These are phyloP conservation scores for Nothocercus julius DNA, from an alignment of 2,113 vertebrate species.

Conservation along the genomic window DNA sequence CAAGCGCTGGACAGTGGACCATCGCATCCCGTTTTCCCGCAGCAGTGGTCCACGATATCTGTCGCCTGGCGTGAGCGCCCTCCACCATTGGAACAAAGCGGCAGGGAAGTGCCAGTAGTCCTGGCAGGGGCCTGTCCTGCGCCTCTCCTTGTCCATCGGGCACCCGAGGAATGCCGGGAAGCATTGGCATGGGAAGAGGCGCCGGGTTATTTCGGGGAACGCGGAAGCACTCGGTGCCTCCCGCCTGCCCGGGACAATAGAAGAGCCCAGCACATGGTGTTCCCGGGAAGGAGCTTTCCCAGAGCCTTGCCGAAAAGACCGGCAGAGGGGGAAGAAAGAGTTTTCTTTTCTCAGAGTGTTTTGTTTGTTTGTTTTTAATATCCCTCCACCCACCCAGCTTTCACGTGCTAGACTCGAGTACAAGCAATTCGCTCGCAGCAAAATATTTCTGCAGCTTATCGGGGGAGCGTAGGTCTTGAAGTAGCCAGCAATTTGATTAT, in stretches of 20 bases:
- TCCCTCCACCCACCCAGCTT: rapidly evolving
- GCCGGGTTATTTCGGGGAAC: background rate
- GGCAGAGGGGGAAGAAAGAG: background rate
- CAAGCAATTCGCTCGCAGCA: constrained; percentile 20
- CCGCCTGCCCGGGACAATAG: background rate
- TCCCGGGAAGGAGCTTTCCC: background rate
- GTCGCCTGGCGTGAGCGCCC: background rate
- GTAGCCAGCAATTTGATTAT: background rate
- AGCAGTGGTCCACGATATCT: background rate
- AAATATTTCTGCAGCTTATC: background rate
- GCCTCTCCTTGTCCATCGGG: too few relatives aligned
- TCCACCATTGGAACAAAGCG: rapidly evolving
- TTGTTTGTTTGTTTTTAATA: background rate
- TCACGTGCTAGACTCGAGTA: background rate
- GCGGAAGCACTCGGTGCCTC: background rate
- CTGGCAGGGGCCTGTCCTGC: background rate
- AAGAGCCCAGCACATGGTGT: background rate
- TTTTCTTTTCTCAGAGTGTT: background rate
- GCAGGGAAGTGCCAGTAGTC: background rate
- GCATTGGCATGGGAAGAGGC: background rate
- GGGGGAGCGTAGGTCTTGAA: background rate
- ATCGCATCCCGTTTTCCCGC: too few relatives aligned
- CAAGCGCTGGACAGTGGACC: rapidly evolving
- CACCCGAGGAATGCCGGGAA: too few relatives aligned
- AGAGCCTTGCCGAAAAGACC: background rate